phyloP scores from a whole-genome alignment of 2,888 invertebrate species.

The Orchesellides sinensis region DNA sequence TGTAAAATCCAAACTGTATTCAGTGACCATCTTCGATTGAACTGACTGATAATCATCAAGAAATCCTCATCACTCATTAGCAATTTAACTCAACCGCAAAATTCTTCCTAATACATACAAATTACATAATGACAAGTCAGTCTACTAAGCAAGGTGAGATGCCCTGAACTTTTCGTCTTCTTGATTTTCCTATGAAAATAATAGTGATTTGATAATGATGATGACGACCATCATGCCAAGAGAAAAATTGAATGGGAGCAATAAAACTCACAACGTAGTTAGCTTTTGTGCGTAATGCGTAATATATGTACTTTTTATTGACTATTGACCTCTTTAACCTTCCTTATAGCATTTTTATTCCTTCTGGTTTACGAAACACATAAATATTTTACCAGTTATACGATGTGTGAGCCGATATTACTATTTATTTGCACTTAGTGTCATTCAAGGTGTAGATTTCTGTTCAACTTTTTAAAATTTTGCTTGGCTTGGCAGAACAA shows the following conservation, averaged over 20 bases:
- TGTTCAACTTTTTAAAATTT: too few relatives aligned
- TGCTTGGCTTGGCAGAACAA: not conserved
- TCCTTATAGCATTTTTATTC: not conserved
- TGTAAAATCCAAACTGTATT: too few relatives aligned
- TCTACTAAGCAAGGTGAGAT: not conserved
- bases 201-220: not conserved
- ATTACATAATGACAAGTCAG: slow-evolving; percentile 55
- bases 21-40: not conserved
- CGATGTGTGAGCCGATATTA: not conserved
- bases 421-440: slow-evolving; percentile 24
- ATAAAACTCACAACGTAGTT: too few relatives aligned
- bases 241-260: slow-evolving; percentile 19
- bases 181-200: not conserved
- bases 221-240: too few relatives aligned
- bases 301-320: slow-evolving; percentile 23
- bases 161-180: not conserved
- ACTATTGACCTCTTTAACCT: slow-evolving; percentile 29
- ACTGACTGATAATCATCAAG: not conserved
- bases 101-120: slow-evolving; percentile 25
- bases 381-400: too few relatives aligned
- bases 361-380: not conserved
- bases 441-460: slow-evolving; percentile 6
- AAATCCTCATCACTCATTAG: slow-evolving; percentile 31
- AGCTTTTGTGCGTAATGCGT: too few relatives aligned
- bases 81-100: slow-evolving; percentile 32